These are phyloP conservation scores for Plebejus anna DNA, from an alignment of 2,888 invertebrate genomes.

Conservation along the genomic window DNA sequence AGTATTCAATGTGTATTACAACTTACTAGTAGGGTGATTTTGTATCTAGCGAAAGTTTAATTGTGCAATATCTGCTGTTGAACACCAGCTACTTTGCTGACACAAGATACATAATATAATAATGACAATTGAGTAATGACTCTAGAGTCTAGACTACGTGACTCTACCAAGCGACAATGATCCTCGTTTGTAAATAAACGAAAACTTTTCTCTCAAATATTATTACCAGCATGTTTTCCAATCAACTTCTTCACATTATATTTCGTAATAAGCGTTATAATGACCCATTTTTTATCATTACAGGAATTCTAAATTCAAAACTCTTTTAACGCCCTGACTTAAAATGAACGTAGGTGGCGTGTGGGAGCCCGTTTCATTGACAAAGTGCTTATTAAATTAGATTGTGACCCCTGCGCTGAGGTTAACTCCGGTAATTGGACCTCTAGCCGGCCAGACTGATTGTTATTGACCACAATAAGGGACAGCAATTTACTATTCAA, in stretches of 20 bases:
- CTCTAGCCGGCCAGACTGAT: slow-evolving; percentile 47
- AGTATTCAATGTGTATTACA: background rate
- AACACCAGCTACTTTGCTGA: too few species aligned
- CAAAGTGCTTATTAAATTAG: slow-evolving; percentile 58
- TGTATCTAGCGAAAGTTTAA: too few species aligned
- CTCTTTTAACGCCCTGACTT: background rate
- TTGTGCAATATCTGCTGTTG: too few species aligned
- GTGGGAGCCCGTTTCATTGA: slow-evolving; percentile 38
- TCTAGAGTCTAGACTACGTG: too few species aligned
- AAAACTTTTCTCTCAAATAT: background rate
- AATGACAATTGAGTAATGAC: too few species aligned
- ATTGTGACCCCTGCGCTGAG: slow-evolving; percentile 61
- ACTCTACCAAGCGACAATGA: background rate
- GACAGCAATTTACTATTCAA: slow-evolving; percentile 45
- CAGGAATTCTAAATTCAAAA: background rate
- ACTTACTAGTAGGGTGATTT: background rate
- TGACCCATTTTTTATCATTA: slow-evolving; percentile 11
- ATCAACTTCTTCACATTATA: background rate
- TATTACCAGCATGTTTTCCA: background rate
- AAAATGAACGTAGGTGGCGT: slow-evolving; percentile 35
- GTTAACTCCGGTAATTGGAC: slow-evolving; percentile 65
- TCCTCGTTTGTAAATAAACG: background rate
- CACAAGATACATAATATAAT: too few species aligned
- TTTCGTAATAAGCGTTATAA: background rate
- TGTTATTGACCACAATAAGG: slow-evolving; percentile 44